phyloP scores from a whole-genome alignment of 1,140 invertebrate species.

The Holotrichia oblita region DNA sequence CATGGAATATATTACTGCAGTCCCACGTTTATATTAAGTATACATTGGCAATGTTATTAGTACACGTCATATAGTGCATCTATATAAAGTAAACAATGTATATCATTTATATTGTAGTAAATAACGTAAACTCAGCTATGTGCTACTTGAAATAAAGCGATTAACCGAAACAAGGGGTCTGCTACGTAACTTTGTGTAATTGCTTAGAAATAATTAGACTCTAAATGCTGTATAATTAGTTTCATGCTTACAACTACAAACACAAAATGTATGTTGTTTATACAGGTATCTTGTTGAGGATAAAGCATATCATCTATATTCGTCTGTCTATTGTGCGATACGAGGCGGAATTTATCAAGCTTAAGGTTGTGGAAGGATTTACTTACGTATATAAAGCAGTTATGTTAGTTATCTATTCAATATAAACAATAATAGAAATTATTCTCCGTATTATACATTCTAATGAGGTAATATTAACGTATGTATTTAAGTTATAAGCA shows the following conservation, averaged over 20 bases:
- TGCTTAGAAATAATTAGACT: background rate
- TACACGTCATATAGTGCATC: background rate
- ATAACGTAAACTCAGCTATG: background rate
- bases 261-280: background rate
- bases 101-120: too few species aligned
- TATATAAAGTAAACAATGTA: background rate
- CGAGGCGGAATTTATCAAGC: background rate
- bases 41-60: background rate
- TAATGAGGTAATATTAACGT: too few species aligned
- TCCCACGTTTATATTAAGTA: background rate
- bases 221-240: constrained; percentile 8
- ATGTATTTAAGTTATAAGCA: too few species aligned
- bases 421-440: background rate
- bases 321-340: background rate
- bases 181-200: background rate
- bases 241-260: background rate
- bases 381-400: background rate
- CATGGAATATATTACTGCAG: background rate
- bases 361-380: background rate
- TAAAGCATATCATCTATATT: background rate
- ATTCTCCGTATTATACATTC: too few species aligned
- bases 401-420: background rate
- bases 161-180: background rate
- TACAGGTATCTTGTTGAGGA: background rate
- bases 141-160: background rate